Evolutionary conservation across 2,888 invertebrate genomes (phyloP), one percentile per base, ranked within the genome.

Genomic region (Cataglyphis livida): DNA sequence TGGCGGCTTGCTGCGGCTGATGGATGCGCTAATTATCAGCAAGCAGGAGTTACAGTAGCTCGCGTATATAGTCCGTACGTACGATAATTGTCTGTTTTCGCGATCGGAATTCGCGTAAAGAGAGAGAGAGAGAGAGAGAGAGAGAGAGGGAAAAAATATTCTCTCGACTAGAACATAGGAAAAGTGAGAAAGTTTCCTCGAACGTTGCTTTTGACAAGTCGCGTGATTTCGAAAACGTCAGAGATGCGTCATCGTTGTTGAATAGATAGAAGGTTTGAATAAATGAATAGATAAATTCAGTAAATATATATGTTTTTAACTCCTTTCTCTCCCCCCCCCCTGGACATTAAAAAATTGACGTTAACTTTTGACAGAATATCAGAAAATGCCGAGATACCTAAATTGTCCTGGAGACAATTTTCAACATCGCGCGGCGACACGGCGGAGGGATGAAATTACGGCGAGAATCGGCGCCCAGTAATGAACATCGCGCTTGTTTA

Each of bases 11-110:
- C 94, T 94, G 93, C 88, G 89, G 92, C 94, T 94, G 94, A 94
- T 94, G 94, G 94, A 94, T 94, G 94, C 94, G 94, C 94, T 94
- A 94, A 94, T 94, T 94, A 94, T 94, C 94, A 94, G 94, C 93
- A 93, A 94, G 93, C 94, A 94, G 93, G 94, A 94, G 94, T 94
- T 94, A 94, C 94, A 94, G 91, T 93, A 92, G 91, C 93, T 91
- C 93, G 91, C 92, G 91, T 90, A 83, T 88, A 89, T 44, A 70
- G 57, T 91, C 88, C 83, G 87, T 87, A 83, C 86, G 84, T 79
- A 76, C 89, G 91, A 91, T 91, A 89, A 88, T 90, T 91, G 90
- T 91, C 89, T 82, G 87, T 92, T 92, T 90, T 89, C 91, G 51
- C 51, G 90, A 91, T 91, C 90, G 85, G 81, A 84, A 89, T 51